Conservation (phyloP, 2,113 vertebrate genomes). For the Podarcis raffonei region DNA sequence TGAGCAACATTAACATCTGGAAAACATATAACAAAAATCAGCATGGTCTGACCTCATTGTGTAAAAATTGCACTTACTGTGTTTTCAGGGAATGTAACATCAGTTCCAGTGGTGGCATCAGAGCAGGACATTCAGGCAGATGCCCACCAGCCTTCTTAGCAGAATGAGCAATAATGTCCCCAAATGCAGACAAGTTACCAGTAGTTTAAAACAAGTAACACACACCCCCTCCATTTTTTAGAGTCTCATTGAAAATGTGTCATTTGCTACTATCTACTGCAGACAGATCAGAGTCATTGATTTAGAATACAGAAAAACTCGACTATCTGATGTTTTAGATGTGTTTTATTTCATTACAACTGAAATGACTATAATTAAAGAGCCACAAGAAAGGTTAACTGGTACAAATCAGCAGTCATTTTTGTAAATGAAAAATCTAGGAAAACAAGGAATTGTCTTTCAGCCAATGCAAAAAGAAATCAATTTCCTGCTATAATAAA, state of each 20-base stretch:
- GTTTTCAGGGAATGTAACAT: neutral
- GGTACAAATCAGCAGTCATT: neutral
- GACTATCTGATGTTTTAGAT: constrained; percentile 5
- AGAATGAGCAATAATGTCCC: too few relatives aligned
- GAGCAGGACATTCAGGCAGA: too few relatives aligned
- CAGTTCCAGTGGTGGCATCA: too few relatives aligned
- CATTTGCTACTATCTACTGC: neutral
- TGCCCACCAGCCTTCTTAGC: too few relatives aligned
- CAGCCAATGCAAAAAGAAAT: neutral
- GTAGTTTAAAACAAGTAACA: neutral
- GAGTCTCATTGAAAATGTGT: neutral
- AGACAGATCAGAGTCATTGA: neutral
- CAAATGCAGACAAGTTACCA: too few relatives aligned
- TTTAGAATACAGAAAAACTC: neutral
- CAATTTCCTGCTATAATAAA: neutral
- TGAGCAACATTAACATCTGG: neutral
- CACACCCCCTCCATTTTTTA: neutral
- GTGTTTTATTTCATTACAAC: neutral
- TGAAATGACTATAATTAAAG: constrained; percentile 16
- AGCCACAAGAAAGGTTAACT: neutral
- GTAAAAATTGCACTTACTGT: neutral
- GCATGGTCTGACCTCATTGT: neutral
- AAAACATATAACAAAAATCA: too few relatives aligned
- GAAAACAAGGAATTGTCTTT: neutral
- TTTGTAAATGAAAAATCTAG: constrained; percentile 16